Percentiles rank a stretch among this genome's conserved stretches.
These are phyloP conservation scores for Heliangelus exortis DNA, from an alignment of 2,797 vertebrate species.

Conservation along the genomic window DNA sequence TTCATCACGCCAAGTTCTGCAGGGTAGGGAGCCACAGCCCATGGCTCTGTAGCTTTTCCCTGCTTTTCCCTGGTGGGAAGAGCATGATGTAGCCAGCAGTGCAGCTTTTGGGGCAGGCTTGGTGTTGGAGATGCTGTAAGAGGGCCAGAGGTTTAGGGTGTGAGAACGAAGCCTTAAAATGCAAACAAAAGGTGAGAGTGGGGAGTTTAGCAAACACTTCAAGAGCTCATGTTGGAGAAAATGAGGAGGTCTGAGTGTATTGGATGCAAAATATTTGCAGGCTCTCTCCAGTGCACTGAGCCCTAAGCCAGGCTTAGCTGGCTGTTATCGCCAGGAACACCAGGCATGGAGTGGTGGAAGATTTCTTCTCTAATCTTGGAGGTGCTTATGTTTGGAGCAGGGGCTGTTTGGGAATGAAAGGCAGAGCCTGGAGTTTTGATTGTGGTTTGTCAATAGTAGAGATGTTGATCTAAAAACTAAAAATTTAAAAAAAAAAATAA, in stretches of 20 bases:
- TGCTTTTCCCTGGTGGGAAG: accelerated
- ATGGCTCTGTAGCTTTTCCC: background rate
- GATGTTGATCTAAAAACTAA: background rate
- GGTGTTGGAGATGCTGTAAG: background rate
- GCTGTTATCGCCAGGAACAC: background rate
- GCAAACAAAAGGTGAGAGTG: background rate
- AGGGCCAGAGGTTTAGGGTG: background rate
- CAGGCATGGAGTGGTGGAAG: background rate
- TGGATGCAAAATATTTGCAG: constrained; percentile 38
- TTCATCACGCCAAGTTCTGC: background rate
- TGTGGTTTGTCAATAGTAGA: accelerated
- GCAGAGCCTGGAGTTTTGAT: background rate
- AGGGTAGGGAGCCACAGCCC: background rate
- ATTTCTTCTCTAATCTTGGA: background rate
- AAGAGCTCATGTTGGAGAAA: background rate
- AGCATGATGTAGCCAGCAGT: background rate
- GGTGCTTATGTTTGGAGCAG: background rate
- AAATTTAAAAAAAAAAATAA: too few relatives aligned
- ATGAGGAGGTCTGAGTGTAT: background rate
- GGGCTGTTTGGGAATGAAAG: background rate
- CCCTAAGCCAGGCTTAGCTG: background rate
- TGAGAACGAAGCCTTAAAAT: background rate
- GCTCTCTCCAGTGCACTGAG: background rate
- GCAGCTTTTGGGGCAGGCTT: background rate
- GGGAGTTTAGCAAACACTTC: background rate